Base-by-base conservation (phyloP, 2,797 vertebrate genomes). In the Psittacula derbiana region DNA sequence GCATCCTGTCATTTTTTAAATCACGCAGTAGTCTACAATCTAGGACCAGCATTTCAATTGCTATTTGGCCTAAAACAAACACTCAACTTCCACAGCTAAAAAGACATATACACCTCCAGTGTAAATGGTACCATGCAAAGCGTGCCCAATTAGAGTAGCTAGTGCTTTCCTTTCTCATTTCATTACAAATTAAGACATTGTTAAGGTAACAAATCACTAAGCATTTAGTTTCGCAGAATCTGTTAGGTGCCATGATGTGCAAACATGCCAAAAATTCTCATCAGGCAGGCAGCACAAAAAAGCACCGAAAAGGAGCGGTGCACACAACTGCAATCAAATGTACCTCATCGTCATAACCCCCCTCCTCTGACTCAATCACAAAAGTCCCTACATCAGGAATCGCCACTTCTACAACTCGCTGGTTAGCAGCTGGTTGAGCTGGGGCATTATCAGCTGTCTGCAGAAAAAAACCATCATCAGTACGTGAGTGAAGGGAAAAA, bases 311-410 rank as follows among this genome's bases (percentile, higher is more conserved):
- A 97, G 94, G 91, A 97, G 95, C 8, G 85, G 96, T 97, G 96
- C 96, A 90, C 74, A 98, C 88, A 81, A 74, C 53, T 73, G 88
- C 93, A 92, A 81, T 92, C 60, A 57, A 61, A 97, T 96, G 98
- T 99, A 99, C 99, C 99, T 99, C 98, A 49, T 99, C 99, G 96
- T 99, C 99, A 98, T 99, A 99, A 97, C 99, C 99, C 98, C 99
- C 99, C 98, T 99, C 98, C 98, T 99, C 98, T 98, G 99, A 98
- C 98, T 99, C 98, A 98, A 99, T 98, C 97, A 99, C 98, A 98
- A 99, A 99, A 95, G 98, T 99, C 97, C 99, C 99, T 98, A 99
- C 97, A 91, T 99, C 98, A 95, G 99, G 99, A 95, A 99, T 99
- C 97, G 98, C 98, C 98, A 99, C 99, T 98, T 99, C 99, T 96